These are phyloP conservation scores for Leucophora obtusa DNA, from an alignment of 2,888 invertebrate species.

Conservation along the genomic window DNA sequence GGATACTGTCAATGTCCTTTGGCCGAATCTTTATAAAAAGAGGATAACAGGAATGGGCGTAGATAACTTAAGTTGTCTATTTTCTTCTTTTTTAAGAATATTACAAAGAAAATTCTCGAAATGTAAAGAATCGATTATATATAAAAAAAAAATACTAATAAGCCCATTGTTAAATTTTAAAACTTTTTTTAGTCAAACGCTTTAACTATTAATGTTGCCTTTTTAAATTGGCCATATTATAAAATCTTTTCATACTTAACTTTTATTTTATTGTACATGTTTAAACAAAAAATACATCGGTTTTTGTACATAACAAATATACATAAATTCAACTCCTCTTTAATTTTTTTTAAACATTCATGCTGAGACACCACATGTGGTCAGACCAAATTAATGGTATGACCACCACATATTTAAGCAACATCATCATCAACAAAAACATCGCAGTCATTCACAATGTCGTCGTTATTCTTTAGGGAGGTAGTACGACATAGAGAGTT, in stretches of 20 bases:
- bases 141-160: background rate
- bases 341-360: conserved; percentile 17
- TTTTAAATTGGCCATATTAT: conserved; percentile 22
- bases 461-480: conserved; percentile 7
- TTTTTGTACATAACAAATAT: too few species aligned
- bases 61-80: conserved; percentile 19
- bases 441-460: conserved; percentile 15
- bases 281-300: background rate
- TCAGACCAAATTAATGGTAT: conserved; percentile 60
- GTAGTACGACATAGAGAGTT: background rate
- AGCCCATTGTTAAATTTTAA: conserved; percentile 12
- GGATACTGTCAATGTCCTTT: conserved; percentile 51
- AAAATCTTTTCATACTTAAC: conserved; percentile 18
- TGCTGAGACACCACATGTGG: conserved; percentile 65
- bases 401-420: conserved; percentile 53
- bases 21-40: background rate
- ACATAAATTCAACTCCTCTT: background rate
- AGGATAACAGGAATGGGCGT: conserved; percentile 15
- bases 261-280: background rate
- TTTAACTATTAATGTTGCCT: background rate
- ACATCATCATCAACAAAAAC: conserved; percentile 29
- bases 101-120: background rate
- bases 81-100: conserved; percentile 1
- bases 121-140: background rate
- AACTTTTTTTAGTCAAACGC: background rate